Percentiles rank a stretch among this genome's conserved stretches.
Evolutionary conservation across 2,797 vertebrate genomes (phyloP).

Genomic region (Chiloscyllium punctatum): DNA sequence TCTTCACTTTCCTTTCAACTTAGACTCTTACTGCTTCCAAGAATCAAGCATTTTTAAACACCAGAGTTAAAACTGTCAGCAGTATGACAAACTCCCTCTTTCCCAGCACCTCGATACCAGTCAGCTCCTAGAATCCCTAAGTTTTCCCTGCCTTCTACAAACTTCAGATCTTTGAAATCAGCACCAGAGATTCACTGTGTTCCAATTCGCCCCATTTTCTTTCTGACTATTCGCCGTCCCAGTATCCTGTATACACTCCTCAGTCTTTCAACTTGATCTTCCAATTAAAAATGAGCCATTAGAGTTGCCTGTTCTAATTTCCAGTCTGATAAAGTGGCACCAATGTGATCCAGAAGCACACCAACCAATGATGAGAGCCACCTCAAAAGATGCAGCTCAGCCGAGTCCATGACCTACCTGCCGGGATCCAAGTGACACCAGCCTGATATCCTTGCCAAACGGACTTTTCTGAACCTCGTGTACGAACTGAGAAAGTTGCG

Average conservation of each 20-base stretch:
- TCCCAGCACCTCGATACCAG: background rate
- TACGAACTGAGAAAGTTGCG: conserved; percentile 92
- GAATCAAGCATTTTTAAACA: background rate
- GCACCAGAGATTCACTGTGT: background rate
- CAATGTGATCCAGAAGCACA: background rate
- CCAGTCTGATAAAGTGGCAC: too few species aligned
- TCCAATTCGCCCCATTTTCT: background rate
- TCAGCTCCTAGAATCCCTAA: background rate
- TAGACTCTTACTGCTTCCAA: background rate
- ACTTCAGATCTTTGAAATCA: background rate
- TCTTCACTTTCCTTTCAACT: background rate
- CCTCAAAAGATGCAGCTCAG: background rate
- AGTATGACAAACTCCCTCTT: background rate
- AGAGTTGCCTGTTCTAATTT: background rate
- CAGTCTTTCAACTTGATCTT: background rate
- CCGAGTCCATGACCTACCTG: conserved; percentile 62
- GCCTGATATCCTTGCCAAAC: conserved; percentile 68
- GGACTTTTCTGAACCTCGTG: conserved; percentile 90
- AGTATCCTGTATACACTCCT: background rate
- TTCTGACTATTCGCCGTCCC: background rate
- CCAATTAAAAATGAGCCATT: background rate
- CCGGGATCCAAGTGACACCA: conserved; percentile 83
- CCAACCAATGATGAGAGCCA: background rate
- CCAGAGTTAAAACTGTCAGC: background rate
- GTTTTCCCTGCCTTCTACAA: background rate